Conservation (phyloP, 2,797 vertebrate genomes). For the Tapera naevia region DNA sequence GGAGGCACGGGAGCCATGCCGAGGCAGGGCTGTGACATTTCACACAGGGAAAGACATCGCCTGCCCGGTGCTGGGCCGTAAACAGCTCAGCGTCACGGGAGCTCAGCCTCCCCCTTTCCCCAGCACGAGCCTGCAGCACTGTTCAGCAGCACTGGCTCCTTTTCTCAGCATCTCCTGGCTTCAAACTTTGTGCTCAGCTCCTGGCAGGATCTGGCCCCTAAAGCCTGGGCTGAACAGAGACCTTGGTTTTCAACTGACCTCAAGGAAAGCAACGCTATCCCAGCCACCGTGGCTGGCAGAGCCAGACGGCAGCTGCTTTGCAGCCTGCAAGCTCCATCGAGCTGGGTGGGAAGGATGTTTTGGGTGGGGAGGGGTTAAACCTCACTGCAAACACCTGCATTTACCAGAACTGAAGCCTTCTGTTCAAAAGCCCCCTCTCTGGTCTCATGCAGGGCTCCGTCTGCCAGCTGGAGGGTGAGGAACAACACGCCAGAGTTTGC, state of each 20-base stretch:
- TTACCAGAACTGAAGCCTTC: slow-evolving; percentile 12
- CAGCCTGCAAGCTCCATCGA: neutral
- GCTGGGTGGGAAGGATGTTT: slow-evolving; percentile 31
- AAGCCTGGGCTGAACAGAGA: neutral
- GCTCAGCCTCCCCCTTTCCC: neutral
- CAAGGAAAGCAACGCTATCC: neutral
- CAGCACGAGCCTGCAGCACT: neutral
- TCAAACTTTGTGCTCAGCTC: slow-evolving; percentile 8
- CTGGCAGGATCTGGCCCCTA: neutral
- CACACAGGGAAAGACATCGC: neutral
- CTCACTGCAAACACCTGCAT: slow-evolving; percentile 54
- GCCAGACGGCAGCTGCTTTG: neutral
- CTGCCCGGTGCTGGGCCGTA: neutral
- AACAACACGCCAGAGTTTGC: neutral
- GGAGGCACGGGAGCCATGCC: neutral
- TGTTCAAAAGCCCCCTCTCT: neutral
- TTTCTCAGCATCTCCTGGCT: neutral
- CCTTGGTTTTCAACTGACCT: neutral
- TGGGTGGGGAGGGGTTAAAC: slow-evolving; percentile 47
- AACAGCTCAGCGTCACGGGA: neutral
- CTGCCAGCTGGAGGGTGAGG: neutral
- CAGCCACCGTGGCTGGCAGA: neutral
- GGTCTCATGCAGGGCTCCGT: neutral
- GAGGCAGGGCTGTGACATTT: slow-evolving; percentile 25
- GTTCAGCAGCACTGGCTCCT: neutral